Evolutionary conservation across 2,113 vertebrate genomes (phyloP).

Genomic region (Hemibagrus wyckioides): DNA sequence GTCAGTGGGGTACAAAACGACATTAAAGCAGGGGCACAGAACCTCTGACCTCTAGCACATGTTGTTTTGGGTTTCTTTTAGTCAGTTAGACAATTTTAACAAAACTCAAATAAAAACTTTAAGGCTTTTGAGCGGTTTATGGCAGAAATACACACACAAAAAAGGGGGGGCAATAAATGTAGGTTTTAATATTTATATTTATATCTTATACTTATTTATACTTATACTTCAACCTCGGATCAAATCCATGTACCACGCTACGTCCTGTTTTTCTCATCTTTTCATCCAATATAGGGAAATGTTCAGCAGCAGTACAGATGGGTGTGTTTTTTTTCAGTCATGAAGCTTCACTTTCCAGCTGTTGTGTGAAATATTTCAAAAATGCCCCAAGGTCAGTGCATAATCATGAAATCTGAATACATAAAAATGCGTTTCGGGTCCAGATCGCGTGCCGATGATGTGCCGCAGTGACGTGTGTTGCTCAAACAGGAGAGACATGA

Average conservation of each 20-base stretch:
- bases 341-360: slow-evolving; percentile 2
- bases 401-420: not conserved
- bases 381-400: not conserved
- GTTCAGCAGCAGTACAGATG: not conserved
- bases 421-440: not conserved
- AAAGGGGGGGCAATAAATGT: not conserved
- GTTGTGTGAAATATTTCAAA: not conserved
- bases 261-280: not conserved
- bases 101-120: not conserved
- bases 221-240: too few relatives aligned
- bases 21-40: not conserved
- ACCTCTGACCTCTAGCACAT: slow-evolving; percentile 6
- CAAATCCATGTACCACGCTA: not conserved
- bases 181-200: not conserved
- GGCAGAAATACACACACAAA: not conserved
- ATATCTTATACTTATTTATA: too few relatives aligned
- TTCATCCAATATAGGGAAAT: not conserved
- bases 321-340: not conserved
- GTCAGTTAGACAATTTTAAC: not conserved
- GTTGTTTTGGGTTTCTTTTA: not conserved
- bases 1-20: slow-evolving; percentile 38
- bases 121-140: not conserved
- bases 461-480: not conserved
- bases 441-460: not conserved
- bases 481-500: not conserved